A percentile compares a stretch with the other conserved stretches of the same genome.
Evolutionary conservation across 2,113 vertebrate genomes (phyloP).

Genomic region (Scortum barcoo): DNA sequence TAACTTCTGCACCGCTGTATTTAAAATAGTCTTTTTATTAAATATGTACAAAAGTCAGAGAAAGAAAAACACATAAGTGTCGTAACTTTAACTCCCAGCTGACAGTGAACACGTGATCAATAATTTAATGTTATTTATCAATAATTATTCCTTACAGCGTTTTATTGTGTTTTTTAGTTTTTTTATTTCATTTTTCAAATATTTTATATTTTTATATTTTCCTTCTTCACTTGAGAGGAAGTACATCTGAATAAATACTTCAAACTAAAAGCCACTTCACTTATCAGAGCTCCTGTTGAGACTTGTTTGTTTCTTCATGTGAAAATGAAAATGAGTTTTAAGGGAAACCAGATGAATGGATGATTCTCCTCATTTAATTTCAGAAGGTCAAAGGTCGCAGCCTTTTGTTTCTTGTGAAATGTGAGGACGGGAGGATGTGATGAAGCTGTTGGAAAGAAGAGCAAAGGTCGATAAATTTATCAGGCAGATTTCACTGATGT

Average conservation of each 20-base stretch:
- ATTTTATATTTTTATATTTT: constrained; percentile 43
- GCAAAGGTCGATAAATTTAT: too few relatives aligned
- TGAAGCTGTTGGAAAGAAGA: too few relatives aligned
- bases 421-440: too few relatives aligned
- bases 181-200: not conserved
- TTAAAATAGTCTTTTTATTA: not conserved
- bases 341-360: not conserved
- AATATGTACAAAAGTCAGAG: not conserved
- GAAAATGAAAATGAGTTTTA: too few relatives aligned
- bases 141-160: not conserved
- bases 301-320: not conserved
- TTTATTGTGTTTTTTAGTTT: not conserved
- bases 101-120: not conserved
- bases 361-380: not conserved
- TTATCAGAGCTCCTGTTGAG: not conserved
- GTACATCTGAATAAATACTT: not conserved
- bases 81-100: not conserved
- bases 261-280: constrained; percentile 56
- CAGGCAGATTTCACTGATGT: too few relatives aligned
- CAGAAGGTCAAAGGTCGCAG: not conserved
- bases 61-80: not conserved
- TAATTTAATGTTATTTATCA: constrained; percentile 16
- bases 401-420: not conserved
- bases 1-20: not conserved
- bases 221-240: not conserved